Conservation (phyloP, 2,113 vertebrate genomes). For the Oceanites oceanicus region DNA sequence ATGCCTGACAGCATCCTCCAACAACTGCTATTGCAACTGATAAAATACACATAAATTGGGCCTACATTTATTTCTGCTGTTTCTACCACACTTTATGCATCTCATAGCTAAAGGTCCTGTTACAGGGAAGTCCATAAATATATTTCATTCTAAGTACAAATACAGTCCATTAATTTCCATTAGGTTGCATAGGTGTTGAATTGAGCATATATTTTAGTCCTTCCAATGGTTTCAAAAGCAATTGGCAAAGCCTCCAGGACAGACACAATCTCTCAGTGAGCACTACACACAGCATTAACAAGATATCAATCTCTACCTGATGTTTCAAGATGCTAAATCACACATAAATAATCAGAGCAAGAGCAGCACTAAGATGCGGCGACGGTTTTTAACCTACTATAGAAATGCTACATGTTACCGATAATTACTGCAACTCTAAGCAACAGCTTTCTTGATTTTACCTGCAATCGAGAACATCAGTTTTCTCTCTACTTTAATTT, state of each 20-base stretch:
- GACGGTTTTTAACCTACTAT: not conserved
- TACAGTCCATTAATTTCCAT: not conserved
- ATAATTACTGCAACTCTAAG: not conserved
- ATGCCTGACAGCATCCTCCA: not conserved
- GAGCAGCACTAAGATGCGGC: not conserved
- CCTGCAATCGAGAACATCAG: accelerated
- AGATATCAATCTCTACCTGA: not conserved
- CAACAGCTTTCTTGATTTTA: not conserved
- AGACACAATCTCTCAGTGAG: not conserved
- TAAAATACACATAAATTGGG: not conserved
- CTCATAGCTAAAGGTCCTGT: not conserved
- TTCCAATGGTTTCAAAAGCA: not conserved
- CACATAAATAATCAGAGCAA: not conserved
- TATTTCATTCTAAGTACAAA: not conserved
- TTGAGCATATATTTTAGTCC: accelerated
- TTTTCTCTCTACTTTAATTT: not conserved
- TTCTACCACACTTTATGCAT: not conserved
- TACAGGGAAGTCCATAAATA: not conserved
- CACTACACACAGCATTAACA: not conserved
- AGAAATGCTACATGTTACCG: accelerated
- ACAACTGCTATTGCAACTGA: accelerated
- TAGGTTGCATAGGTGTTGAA: not conserved
- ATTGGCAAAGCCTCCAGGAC: not conserved
- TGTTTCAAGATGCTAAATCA: not conserved
- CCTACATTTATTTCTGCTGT: not conserved